Base-by-base conservation (phyloP, 1,140 invertebrate genomes). In the Agraylea sexmaculata region DNA sequence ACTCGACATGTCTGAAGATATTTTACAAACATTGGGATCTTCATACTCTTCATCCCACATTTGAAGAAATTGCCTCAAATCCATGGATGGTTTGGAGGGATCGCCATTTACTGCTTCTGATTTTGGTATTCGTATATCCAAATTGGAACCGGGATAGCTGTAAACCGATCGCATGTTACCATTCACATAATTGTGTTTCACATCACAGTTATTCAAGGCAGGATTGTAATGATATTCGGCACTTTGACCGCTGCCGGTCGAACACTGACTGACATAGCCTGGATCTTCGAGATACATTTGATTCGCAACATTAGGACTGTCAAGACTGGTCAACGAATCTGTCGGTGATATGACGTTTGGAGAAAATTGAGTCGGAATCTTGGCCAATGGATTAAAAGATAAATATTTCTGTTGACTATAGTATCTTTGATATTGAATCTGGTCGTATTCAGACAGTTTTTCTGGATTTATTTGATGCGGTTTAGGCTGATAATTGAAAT, bases 31-130 rank as follows among this genome's bases (percentile, higher is more conserved):
- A 31, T 40, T 45, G 13, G 31, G 12, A 51, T 66, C 64, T 42
- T 66, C 63, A 51, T 64, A 62, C 15, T 62, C 64, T 55, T 68
- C 65, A 59, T 64, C 62, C 65, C 64, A 68, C 57, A 60, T 65
- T 65, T 64, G 56, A 22, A 66, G 51, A 55, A 61, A 68, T 45
- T 65, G 61, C 45, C 63, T 59, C 1, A 68, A 54, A 59, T 64
- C 48, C 45, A 65, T 53, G n/a, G 47, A 31, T 1, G n/a, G 18
- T 16, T 40, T 40, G 11, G 17, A 29, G 27, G 5, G n/a, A 5
- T 35, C 6, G 7, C 10, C 13, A 12, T 31, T 31, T 31, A 31
- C 5, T 31, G 12, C 5, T 12, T 31, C 16, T 5, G 5, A 16
- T 13, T 31, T 22, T 15, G 36, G 7, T 16, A 31, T 16, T 11